phyloP scores from a whole-genome alignment of 2,888 invertebrate species.

The Thyatira batis region DNA sequence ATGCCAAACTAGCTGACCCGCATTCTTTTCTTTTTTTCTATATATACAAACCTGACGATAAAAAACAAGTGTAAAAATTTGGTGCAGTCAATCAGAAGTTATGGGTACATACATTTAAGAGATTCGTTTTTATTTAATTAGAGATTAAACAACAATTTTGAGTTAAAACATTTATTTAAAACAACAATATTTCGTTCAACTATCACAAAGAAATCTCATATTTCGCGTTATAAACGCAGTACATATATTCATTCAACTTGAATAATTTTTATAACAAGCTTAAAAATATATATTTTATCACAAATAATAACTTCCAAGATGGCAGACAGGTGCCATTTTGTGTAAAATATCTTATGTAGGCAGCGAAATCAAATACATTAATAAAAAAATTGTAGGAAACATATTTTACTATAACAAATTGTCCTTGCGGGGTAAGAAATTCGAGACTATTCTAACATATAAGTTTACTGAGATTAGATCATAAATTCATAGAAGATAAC shows the following conservation, averaged over 20 bases:
- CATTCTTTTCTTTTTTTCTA: too few relatives aligned
- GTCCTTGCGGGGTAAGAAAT: too few relatives aligned
- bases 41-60: too few relatives aligned
- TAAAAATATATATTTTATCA: not conserved
- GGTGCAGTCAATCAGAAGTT: too few relatives aligned
- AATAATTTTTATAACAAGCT: not conserved
- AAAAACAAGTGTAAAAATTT: too few relatives aligned
- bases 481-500: not conserved
- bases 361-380: too few relatives aligned
- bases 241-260: not conserved
- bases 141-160: conserved; percentile 14
- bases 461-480: not conserved
- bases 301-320: not conserved
- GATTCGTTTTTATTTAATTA: not conserved
- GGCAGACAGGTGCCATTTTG: not conserved
- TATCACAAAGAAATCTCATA: conserved; percentile 42
- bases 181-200: conserved; percentile 43
- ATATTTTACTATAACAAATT: too few relatives aligned
- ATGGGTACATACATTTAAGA: too few relatives aligned
- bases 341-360: not conserved
- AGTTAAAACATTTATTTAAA: conserved; percentile 60
- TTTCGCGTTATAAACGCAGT: conserved; percentile 7
- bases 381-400: too few relatives aligned
- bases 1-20: conserved; percentile 1
- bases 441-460: not conserved